Evolutionary conservation across 2,888 invertebrate genomes (phyloP).

Genomic region (Busseola fusca): DNA sequence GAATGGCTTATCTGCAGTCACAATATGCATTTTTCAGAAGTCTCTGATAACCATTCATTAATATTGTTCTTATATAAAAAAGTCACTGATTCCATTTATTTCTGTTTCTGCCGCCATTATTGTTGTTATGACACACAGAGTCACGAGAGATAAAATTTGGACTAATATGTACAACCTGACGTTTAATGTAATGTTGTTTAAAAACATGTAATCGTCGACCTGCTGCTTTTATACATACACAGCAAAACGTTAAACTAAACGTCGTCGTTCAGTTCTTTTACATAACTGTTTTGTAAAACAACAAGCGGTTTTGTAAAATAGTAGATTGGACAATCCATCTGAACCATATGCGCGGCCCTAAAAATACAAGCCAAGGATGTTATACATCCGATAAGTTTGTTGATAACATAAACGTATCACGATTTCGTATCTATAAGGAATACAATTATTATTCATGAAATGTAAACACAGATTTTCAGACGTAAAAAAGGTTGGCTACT

Average conservation of each 20-base stretch:
- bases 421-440: not conserved
- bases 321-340: not conserved
- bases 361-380: slow-evolving; percentile 5
- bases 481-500: slow-evolving; percentile 64
- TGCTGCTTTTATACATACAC: no score
- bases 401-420: slow-evolving; percentile 2
- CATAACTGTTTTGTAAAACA: not conserved
- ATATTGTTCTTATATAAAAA: not conserved
- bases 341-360: not conserved
- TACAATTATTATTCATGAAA: slow-evolving; percentile 1
- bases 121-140: not conserved
- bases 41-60: not conserved
- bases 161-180: not conserved
- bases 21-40: not conserved
- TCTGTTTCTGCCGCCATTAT: no score
- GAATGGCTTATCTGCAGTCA: not conserved
- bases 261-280: not conserved
- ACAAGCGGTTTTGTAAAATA: not conserved
- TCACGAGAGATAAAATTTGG: not conserved
- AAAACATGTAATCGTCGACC: not conserved
- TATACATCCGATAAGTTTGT: not conserved
- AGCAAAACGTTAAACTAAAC: no score
- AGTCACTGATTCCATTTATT: not conserved
- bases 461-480: not conserved
- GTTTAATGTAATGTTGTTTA: not conserved